Evolutionary conservation across 2,797 vertebrate species (phyloP).

Genomic region (Trematocara caparti): DNA sequence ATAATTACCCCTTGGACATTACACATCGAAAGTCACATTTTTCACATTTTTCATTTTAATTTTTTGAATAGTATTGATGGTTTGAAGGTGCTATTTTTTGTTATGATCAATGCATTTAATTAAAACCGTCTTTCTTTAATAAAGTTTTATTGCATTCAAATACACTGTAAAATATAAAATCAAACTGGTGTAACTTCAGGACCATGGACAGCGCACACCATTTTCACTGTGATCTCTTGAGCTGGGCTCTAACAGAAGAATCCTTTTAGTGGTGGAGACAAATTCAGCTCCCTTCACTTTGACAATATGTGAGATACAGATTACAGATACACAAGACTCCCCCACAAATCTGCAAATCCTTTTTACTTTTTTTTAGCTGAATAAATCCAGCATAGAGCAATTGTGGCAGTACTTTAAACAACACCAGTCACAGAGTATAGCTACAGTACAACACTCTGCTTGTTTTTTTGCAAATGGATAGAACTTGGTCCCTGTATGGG

Average conservation of each 20-base stretch:
- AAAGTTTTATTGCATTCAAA: neutral
- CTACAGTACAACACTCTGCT: neutral
- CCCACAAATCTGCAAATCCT: neutral
- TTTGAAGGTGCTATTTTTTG: neutral
- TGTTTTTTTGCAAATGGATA: neutral
- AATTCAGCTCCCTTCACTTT: neutral
- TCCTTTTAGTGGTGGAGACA: neutral
- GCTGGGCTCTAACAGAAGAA: neutral
- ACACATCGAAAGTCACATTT: neutral
- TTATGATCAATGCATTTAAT: neutral
- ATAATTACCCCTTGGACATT: neutral
- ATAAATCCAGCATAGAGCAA: neutral
- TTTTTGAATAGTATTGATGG: neutral
- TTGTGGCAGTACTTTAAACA: neutral
- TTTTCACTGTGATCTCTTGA: neutral
- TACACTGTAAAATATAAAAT: neutral
- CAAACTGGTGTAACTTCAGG: neutral
- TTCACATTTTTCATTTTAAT: neutral
- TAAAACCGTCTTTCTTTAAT: neutral
- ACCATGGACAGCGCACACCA: neutral
- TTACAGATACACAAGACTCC: neutral
- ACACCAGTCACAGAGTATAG: neutral
- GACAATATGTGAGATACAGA: neutral
- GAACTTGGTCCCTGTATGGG: neutral
- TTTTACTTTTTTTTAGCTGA: neutral